Evolutionary conservation across 2,113 vertebrate species (phyloP), one percentile per base, ranked within the genome.

Genomic region (Muntiacus reevesi): DNA sequence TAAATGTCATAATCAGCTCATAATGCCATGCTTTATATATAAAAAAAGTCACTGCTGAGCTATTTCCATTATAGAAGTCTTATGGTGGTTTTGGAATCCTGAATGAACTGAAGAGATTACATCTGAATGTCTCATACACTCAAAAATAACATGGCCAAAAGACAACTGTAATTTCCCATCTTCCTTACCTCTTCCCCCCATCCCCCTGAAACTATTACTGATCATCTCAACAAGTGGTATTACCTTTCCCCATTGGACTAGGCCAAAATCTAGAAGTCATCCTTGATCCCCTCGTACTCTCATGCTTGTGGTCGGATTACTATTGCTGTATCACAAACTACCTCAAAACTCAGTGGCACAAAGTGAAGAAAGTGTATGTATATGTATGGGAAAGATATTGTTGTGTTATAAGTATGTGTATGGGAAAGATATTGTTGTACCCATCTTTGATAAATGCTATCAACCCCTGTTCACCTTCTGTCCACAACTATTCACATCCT

Each of bases 11-110:
- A 97, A 50, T 97, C 92, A 93, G 55, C 91, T 97, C 96, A 40
- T 92, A 97, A 92, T 94, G 93, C 87, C 78, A 96, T 40, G 0
- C 57, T 98, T 98, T 95, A 97, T 97, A 23, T 25, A 25, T 50
- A 33, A 97, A 98, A 98, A 98, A 98, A 97, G 97, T 98, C 96
- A 50, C 96, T 95, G 95, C 91, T 97, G 74, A 96, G 94, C 74
- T 91, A 25, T 94, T 95, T 98, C 88, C 59, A 82, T 64, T 85
- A 2, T 89, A 40, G 91, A 94, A 91, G 83, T 45, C 87, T 96
- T 40, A 47, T 71, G 95, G 62, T 93, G 27, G 47, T 96, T 97
- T 98, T 92, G 40, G 95, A 98, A 64, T 91, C 25, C 0, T 71
- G 40, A 95, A 52, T 91, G 33, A 45, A 55, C 90, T 82, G 67